phyloP scores from a whole-genome alignment of 1,140 invertebrate genomes.

The Rhagoletis pomonella region DNA sequence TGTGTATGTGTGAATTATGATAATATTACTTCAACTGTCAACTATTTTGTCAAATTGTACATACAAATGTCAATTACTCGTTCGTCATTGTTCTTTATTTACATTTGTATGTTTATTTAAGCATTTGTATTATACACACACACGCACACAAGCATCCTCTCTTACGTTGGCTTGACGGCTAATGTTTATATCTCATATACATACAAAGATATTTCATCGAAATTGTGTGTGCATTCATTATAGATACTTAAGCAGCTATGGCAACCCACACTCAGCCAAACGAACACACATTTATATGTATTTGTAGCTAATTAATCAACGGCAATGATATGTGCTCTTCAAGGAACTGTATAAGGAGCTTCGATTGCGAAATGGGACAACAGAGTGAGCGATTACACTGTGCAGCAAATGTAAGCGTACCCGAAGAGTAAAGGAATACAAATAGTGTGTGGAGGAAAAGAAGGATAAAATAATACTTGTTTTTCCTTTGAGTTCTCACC shows the following conservation, averaged over 20 bases:
- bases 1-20: neutral
- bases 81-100: conserved; percentile 1
- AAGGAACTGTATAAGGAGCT: neutral
- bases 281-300: neutral
- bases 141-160: neutral
- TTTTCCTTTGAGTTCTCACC: no score
- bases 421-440: no score
- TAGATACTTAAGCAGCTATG: neutral
- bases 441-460: no score
- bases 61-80: neutral
- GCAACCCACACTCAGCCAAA: neutral
- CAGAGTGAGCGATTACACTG: neutral
- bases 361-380: neutral
- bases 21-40: conserved; percentile 17
- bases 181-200: neutral
- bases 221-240: neutral
- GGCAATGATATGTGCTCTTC: neutral
- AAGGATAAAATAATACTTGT: no score
- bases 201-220: neutral
- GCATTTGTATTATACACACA: neutral
- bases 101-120: neutral
- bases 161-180: no score
- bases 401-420: neutral
- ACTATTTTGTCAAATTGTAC: conserved; percentile 4
- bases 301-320: conserved; percentile 20